Evolutionary conservation across 1,140 invertebrate species (phyloP).

Genomic region (Temnothorax nylanderi): DNA sequence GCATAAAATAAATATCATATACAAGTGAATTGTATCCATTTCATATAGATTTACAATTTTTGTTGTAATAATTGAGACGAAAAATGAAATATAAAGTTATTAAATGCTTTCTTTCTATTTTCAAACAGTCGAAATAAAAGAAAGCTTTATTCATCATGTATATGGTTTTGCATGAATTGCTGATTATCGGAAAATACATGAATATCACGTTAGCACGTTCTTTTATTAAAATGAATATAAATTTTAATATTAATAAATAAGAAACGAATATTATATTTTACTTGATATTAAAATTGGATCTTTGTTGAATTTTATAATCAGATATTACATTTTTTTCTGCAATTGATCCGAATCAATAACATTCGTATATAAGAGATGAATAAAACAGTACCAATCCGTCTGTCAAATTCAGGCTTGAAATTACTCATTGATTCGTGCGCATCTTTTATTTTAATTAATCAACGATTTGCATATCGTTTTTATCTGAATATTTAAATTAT

Average conservation of each 20-base stretch:
- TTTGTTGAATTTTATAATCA: not conserved
- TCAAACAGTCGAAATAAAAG: not conserved
- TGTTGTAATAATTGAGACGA: not conserved
- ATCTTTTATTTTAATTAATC: slow-evolving; percentile 30
- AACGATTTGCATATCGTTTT: slow-evolving; percentile 35
- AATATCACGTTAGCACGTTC: not conserved
- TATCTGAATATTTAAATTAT: slow-evolving; percentile 46
- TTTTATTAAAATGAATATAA: slow-evolving; percentile 1
- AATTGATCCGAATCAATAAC: not conserved
- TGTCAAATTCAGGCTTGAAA: not conserved
- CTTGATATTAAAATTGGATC: slow-evolving; percentile 12
- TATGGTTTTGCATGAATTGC: not conserved
- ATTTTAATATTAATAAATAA: not conserved
- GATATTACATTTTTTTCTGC: not conserved
- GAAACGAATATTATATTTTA: not conserved
- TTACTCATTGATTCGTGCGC: not conserved
- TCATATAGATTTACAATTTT: not conserved
- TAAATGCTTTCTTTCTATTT: not conserved
- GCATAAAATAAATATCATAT: not conserved
- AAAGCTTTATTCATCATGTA: not conserved
- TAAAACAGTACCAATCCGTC: not conserved
- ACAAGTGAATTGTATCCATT: not conserved
- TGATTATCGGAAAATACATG: not conserved
- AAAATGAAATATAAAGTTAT: not conserved
- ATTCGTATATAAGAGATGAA: not conserved